Base-by-base conservation (phyloP, 1,140 invertebrate genomes). In the Triops cancriformis region DNA sequence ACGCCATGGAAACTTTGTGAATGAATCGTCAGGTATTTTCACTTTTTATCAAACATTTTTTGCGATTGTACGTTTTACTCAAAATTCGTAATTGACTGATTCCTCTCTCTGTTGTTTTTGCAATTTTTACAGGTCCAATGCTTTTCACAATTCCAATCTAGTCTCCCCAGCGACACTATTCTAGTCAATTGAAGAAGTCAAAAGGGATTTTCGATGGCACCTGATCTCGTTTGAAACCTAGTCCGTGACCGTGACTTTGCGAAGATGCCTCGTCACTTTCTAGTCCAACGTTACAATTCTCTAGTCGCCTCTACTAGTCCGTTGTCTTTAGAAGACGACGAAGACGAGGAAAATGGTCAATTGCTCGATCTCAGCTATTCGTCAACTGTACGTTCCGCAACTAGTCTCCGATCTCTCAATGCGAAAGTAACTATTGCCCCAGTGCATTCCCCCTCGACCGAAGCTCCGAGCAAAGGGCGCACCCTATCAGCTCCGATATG, bases 211-310 rank as follows among this genome's bases (percentile, higher is more conserved):
- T 23, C 51, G 23, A 64, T 64, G 51, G 51, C 51, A 64, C 51
- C 51, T 64, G 51, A 64, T 64, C 51, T 64, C 51, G 14, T 23
- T 64, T 64, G 2, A 64, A 64, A 64, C 51, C 51, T 64, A 64
- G 51, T 64, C 51, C 51, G 51, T 64, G 51, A 64, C 51, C 51
- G 51, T 64, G 51, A 64, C 51, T n/a, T 64, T 64, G 51, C 51
- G 14, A 64, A 64, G 51, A 64, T 64, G 51, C 51, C 51, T 64
- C 51, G 51, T 64, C 51, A 64, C 51, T 64, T 64, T 64, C 51
- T 64, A 64, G 51, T 64, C 51, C 51, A 64, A 64, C 51, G 51
- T 14, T 64, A 64, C 51, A 64, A 64, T 64, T 64, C 51, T 64
- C 51, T 64, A 64, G 51, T 64, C 51, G 14, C 51, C 51, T 64